Evolutionary conservation across 2,797 vertebrate genomes (phyloP).

Genomic region (Sebastes itinus): DNA sequence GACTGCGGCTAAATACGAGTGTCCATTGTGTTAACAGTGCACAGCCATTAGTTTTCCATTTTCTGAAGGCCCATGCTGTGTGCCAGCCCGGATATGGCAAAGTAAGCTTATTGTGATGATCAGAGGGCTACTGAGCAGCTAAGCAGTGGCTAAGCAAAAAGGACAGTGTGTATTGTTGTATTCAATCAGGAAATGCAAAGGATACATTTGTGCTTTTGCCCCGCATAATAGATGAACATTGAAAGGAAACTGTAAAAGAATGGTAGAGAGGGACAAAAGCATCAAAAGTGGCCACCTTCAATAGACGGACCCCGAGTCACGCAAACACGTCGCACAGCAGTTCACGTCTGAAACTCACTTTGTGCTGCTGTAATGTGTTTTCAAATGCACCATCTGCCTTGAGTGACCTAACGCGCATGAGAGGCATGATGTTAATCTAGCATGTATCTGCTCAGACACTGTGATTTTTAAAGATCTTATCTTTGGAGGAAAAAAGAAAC

Average conservation of each 20-base stretch:
- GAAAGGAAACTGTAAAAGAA: constrained; percentile 81
- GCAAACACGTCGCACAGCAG: constrained; percentile 55
- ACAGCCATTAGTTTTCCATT: constrained; percentile 77
- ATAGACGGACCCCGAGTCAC: constrained; percentile 60
- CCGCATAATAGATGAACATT: constrained; percentile 59
- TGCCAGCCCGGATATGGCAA: constrained; percentile 74
- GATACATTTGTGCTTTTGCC: constrained; percentile 78
- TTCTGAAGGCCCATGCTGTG: constrained; percentile 77
- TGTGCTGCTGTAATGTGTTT: constrained; percentile 16
- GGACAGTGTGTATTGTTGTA: constrained; percentile 74
- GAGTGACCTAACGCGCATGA: constrained; percentile 15
- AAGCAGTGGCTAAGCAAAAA: constrained; percentile 64
- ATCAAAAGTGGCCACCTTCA: constrained; percentile 68
- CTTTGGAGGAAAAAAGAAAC: constrained; percentile 23
- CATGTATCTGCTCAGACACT: constrained; percentile 10
- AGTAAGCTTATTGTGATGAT: constrained; percentile 78
- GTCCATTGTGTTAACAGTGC: constrained; percentile 78
- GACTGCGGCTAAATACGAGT: constrained; percentile 77
- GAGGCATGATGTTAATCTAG: constrained; percentile 6
- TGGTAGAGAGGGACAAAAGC: constrained; percentile 65
- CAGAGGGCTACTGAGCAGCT: constrained; percentile 66
- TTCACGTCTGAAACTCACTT: constrained; percentile 13
- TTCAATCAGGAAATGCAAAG: constrained; percentile 75
- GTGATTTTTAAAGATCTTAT: constrained; percentile 26
- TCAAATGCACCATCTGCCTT: constrained; percentile 25